phyloP scores from a whole-genome alignment of 2,113 vertebrate genomes.

The Apodemus sylvaticus region DNA sequence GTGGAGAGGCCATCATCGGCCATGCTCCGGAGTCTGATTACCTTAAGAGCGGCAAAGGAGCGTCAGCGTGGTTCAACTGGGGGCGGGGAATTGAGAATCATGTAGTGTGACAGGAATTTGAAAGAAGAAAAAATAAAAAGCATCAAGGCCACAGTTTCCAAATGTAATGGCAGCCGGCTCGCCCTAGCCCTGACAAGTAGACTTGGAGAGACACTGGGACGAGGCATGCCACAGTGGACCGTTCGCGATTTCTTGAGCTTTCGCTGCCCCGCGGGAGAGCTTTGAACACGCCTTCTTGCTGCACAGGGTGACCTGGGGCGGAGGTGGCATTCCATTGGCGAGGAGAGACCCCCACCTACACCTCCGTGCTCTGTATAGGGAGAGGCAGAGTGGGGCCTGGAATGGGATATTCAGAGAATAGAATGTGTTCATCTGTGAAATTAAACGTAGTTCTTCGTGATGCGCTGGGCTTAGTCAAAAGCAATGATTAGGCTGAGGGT shows the following conservation, averaged over 20 bases:
- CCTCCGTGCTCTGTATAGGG: slow-evolving; percentile 79
- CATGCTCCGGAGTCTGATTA: neutral
- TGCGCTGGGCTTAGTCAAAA: slow-evolving; percentile 82
- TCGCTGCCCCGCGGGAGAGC: neutral
- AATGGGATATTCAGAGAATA: slow-evolving; percentile 78
- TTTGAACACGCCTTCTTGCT: neutral
- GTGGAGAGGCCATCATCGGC: rapidly evolving
- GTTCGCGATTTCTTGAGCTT: neutral
- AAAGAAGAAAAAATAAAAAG: neutral
- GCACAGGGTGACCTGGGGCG: slow-evolving; percentile 19
- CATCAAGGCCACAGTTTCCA: neutral
- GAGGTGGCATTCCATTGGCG: neutral
- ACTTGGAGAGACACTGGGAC: too few relatives aligned
- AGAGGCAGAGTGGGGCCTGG: slow-evolving; percentile 74
- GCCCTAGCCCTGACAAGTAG: neutral
- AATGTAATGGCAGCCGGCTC: neutral
- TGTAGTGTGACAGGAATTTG: neutral
- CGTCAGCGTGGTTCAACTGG: neutral
- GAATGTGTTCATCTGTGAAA: slow-evolving; percentile 90
- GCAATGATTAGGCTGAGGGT: slow-evolving; percentile 83
- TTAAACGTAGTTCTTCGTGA: slow-evolving; percentile 86
- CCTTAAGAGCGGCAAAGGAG: neutral
- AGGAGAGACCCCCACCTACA: slow-evolving; percentile 69
- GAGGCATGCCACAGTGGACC: rapidly evolving
- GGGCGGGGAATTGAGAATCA: neutral